Conservation (phyloP, 2,113 vertebrate genomes). For the Muntiacus reevesi region DNA sequence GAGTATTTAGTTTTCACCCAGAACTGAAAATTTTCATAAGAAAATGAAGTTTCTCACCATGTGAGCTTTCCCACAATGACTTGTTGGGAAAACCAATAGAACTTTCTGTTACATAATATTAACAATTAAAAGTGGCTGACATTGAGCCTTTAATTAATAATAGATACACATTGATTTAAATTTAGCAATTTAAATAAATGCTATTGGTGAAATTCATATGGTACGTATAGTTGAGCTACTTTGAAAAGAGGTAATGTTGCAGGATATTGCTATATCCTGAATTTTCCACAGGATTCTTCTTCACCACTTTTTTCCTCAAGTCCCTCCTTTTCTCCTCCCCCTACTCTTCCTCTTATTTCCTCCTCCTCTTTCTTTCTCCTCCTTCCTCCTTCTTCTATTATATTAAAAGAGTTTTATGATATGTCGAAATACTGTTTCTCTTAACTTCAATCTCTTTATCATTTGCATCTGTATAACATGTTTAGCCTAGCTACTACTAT, state of each 20-base stretch:
- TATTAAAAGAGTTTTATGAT: neutral
- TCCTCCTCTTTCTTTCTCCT: neutral
- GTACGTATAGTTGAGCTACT: neutral
- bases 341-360: neutral
- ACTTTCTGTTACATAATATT: constrained; percentile 11
- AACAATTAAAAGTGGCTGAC: neutral
- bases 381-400: neutral
- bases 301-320: neutral
- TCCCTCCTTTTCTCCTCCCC: neutral
- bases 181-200: neutral
- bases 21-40: constrained; percentile 25
- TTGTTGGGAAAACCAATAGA: neutral
- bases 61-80: neutral
- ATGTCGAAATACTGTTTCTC: neutral
- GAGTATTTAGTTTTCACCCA: constrained; percentile 39
- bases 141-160: neutral
- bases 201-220: neutral
- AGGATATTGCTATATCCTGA: neutral
- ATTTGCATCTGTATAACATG: neutral
- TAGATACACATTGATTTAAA: neutral
- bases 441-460: neutral
- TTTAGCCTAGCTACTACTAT: neutral
- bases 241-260: neutral
- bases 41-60: neutral
- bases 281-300: neutral